Base-by-base conservation (phyloP, 2,113 vertebrate species). In the Trogon surrucura region DNA sequence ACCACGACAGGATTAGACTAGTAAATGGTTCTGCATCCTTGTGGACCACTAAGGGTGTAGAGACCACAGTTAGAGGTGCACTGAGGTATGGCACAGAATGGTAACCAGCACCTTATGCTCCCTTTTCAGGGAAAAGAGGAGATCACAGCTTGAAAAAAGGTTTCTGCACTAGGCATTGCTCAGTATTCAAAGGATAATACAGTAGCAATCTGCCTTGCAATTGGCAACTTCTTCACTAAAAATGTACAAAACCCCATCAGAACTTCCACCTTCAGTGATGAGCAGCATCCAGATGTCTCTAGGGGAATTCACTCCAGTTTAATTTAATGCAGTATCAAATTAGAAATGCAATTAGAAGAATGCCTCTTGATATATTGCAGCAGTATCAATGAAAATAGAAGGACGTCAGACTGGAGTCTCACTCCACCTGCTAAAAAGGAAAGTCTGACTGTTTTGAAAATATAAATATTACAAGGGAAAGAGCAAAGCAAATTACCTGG, bases 381-480 rank as follows among this genome's bases (percentile, higher is more conserved):
- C 36, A 85, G 29, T 50, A 50, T 30, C 44, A 66, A 56, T 16
- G 25, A 69, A 91, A 85, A 79, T 2, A 69, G 50, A 89, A 86
- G 36, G 23, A 91, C 10, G 44, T 85, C 78, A 79, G 60, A 91
- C 27, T 25, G 65, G 47, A 36, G 41, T 87, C 87, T 95, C 67
- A 60, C 64, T 67, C 16, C 54, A 84, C 32, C 51, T 77, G 44
- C 75, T 91, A 20, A 36, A 51, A 88, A 88, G 6, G 26, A 26
- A 44, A 29, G 41, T 21, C 47, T 45, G 17, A 79, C 89, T 75
- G 5, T 62, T 62, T 47, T 53, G 44, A 61, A 95, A 80, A 80
- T 34, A 88, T 60, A 92, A 97, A 92, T 83, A 96, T 95, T 78
- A 81, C 6, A 2, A 1, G 21, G 67, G 57, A 95, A 96, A 94